phyloP scores from a whole-genome alignment of 2,888 invertebrate genomes.

The Eubasilissa splendida region DNA sequence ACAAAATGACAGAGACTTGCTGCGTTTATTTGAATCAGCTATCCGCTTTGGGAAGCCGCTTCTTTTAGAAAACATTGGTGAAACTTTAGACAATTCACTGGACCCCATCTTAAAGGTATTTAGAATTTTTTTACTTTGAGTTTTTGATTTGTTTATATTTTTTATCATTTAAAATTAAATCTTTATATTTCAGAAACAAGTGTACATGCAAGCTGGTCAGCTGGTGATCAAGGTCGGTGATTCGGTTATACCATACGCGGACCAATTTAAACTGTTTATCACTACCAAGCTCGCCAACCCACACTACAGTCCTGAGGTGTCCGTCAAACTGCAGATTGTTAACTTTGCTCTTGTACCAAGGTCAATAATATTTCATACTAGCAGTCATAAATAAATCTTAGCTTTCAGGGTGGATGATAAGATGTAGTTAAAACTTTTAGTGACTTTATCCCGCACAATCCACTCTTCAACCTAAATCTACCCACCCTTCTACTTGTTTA shows the following conservation, averaged over 20 bases:
- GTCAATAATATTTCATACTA: slow-evolving; percentile 64
- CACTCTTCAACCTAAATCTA: no score
- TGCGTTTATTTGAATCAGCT: slow-evolving; percentile 86
- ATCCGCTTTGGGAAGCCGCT: slow-evolving; percentile 89
- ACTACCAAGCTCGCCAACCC: slow-evolving; percentile 89
- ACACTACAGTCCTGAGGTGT: slow-evolving; percentile 88
- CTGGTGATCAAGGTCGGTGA: slow-evolving; percentile 89
- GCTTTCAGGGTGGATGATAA: no score
- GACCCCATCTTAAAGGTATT: slow-evolving; percentile 80
- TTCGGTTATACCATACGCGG: slow-evolving; percentile 83
- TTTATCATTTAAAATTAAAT: neutral
- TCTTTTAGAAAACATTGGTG: slow-evolving; percentile 83
- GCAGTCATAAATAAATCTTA: no score
- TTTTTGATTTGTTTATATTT: no score
- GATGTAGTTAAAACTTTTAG: no score
- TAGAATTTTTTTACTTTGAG: no score
- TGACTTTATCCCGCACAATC: no score
- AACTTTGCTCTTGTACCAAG: slow-evolving; percentile 88
- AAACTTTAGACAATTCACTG: slow-evolving; percentile 84
- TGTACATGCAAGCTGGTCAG: slow-evolving; percentile 85
- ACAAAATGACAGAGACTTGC: slow-evolving; percentile 85
- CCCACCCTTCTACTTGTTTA: no score
- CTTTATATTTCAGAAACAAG: slow-evolving; percentile 73
- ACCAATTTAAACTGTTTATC: slow-evolving; percentile 85
- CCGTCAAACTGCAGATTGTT: slow-evolving; percentile 86